A percentile compares a stretch with the other conserved stretches of the same genome.
Evolutionary conservation across 2,888 invertebrate genomes (phyloP).

Genomic region (Taphrorychus bicolor): DNA sequence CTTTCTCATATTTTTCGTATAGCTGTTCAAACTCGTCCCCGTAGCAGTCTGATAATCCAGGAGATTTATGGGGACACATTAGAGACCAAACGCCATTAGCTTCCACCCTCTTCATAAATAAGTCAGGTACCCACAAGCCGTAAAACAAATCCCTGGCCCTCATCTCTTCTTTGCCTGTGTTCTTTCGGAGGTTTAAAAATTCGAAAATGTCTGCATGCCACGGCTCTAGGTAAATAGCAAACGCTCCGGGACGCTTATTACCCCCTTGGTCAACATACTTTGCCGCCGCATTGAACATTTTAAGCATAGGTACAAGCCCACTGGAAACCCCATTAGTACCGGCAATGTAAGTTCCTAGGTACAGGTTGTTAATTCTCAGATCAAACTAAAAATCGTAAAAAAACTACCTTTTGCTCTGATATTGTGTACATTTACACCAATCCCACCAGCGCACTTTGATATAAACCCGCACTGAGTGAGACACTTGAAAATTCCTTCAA

Average conservation of each 20-base stretch:
- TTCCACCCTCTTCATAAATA: conserved; percentile 96
- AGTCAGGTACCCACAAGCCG: conserved; percentile 97
- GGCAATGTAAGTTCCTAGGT: conserved; percentile 84
- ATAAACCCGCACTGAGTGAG: conserved; percentile 92
- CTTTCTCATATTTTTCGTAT: conserved; percentile 86
- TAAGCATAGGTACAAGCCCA: conserved; percentile 94
- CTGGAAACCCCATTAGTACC: conserved; percentile 96
- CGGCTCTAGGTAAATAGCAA: conserved; percentile 97
- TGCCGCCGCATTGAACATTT: conserved; percentile 95
- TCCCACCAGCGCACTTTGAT: conserved; percentile 97
- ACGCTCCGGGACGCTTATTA: conserved; percentile 96
- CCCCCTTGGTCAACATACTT: conserved; percentile 98
- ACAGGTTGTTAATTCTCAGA: too few species aligned
- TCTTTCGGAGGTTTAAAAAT: conserved; percentile 93
- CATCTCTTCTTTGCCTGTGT: conserved; percentile 92
- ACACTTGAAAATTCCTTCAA: conserved; percentile 94
- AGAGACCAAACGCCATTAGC: conserved; percentile 87
- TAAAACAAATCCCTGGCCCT: conserved; percentile 96
- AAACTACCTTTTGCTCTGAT: conserved; percentile 76
- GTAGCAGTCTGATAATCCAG: conserved; percentile 91
- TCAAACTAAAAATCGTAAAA: too few species aligned
- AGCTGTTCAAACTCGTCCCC: conserved; percentile 93
- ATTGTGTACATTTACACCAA: conserved; percentile 95
- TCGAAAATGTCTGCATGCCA: conserved; percentile 99
- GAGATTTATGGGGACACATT: conserved; percentile 96